Base-by-base conservation (phyloP, 2,113 vertebrate species). In the Xerus inauris region DNA sequence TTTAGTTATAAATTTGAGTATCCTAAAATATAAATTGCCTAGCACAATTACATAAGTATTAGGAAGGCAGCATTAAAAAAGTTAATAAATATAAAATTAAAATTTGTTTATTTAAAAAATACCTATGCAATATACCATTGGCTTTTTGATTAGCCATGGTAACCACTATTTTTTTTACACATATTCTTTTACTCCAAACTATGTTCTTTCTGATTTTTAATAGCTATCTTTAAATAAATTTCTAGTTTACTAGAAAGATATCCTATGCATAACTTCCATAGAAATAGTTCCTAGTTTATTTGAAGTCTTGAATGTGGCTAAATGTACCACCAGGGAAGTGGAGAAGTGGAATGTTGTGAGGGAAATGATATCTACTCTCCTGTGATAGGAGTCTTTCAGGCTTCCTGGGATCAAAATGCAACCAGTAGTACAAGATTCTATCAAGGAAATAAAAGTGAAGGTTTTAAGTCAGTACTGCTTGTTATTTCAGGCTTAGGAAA, bases 401-500 rank as follows among this genome's bases (percentile, higher is more conserved):
- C 0, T 94, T 97, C 49, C 81, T 64, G 81, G 26, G 6, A 57
- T 20, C 76, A 93, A 91, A 93, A 59, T 87, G 42, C 72, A 1
- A 79, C 11, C 0, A 94, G 89, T 86, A 40, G 26, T 12, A n/a
- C 13, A 75, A 28, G 12, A 96, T 93, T 88, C 76, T 90, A 96
- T 16, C 13, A 89, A 40, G 16, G 47, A 67, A 92, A 85, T 7
- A 45, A 38, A 51, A 40, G 4, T 13, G 22, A 75, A 7, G 0
- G 22, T 10, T 45, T 94, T 35, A 54, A 96, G 69, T 91, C 89
- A 96, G 28, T 47, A 62, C 69, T 65, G 16, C 16, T 35, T 30
- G 73, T 97, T 0, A 9, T 75, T 94, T 96, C 30, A 87, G 20
- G 84, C 40, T 82, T 62, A n/a, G 86, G 82, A 88, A 95, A 97